These are phyloP conservation scores for Pristiophorus japonicus DNA, from an alignment of 2,113 vertebrate species.

Conservation along the genomic window DNA sequence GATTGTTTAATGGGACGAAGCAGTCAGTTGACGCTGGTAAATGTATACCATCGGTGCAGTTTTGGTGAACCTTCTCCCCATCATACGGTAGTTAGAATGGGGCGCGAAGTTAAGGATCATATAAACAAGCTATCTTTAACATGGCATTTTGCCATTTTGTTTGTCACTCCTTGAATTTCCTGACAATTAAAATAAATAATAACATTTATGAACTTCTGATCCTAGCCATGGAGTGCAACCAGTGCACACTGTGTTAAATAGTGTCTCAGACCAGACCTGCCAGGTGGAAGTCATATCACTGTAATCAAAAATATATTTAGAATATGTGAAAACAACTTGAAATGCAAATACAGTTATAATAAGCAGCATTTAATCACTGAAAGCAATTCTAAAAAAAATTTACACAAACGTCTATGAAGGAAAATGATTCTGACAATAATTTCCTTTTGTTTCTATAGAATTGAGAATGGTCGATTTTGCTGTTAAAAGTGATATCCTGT, in stretches of 20 bases:
- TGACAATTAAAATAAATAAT: background rate
- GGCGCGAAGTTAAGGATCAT: background rate
- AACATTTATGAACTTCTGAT: background rate
- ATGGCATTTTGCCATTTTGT: background rate
- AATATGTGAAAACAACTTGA: background rate
- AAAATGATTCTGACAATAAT: background rate
- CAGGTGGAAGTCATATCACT: background rate
- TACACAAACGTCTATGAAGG: background rate
- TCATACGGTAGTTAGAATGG: background rate
- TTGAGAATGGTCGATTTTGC: background rate
- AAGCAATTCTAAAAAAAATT: background rate
- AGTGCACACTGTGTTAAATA: background rate
- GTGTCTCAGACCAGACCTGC: background rate
- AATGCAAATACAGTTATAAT: background rate
- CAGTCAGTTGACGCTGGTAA: background rate
- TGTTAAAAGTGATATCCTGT: background rate
- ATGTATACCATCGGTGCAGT: background rate
- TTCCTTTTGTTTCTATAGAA: background rate
- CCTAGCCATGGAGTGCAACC: background rate
- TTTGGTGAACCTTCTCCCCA: background rate
- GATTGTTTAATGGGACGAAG: background rate
- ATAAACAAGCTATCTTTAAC: no score
- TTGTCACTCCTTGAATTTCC: background rate
- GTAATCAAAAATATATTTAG: background rate
- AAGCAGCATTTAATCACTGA: background rate